A percentile compares a stretch with the other conserved stretches of the same genome.
Evolutionary conservation across 1,140 invertebrate genomes (phyloP).

Genomic region (Eriocheir sinensis): DNA sequence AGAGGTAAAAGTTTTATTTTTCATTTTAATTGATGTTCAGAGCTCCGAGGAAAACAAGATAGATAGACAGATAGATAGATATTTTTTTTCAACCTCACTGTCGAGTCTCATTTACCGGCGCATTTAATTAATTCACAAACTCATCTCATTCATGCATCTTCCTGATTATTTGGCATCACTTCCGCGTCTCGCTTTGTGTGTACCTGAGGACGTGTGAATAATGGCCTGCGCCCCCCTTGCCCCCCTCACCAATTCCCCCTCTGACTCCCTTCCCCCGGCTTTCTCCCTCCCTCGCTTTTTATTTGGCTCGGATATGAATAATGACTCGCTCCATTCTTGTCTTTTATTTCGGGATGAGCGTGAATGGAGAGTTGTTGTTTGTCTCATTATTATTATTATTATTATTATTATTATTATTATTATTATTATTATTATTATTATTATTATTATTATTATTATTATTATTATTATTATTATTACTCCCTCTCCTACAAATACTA

Average conservation of each 20-base stretch:
- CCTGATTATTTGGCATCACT: background rate
- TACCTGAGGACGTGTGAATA: background rate
- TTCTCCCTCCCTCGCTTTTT: background rate
- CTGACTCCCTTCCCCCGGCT: background rate
- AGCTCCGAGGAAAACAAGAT: background rate
- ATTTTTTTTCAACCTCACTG: background rate
- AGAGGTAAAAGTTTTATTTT: too few species aligned
- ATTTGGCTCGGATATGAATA: background rate
- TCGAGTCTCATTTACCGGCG: background rate
- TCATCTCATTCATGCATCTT: background rate
- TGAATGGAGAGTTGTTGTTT: too few species aligned
- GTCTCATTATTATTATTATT: too few species aligned
- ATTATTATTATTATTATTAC: too few species aligned
- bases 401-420: too few species aligned
- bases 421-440: too few species aligned
- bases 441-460: too few species aligned
- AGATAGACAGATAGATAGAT: background rate
- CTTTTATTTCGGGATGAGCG: too few species aligned
- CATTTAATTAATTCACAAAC: background rate
- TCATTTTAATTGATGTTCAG: constrained; percentile 19
- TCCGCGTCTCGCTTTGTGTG: background rate
- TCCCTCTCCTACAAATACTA: too few species aligned
- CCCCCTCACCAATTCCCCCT: background rate
- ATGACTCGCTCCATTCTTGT: too few species aligned
- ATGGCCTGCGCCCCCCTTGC: background rate